These are phyloP conservation scores for Indri indri DNA, from an alignment of 2,113 vertebrate genomes.

Conservation along the genomic window DNA sequence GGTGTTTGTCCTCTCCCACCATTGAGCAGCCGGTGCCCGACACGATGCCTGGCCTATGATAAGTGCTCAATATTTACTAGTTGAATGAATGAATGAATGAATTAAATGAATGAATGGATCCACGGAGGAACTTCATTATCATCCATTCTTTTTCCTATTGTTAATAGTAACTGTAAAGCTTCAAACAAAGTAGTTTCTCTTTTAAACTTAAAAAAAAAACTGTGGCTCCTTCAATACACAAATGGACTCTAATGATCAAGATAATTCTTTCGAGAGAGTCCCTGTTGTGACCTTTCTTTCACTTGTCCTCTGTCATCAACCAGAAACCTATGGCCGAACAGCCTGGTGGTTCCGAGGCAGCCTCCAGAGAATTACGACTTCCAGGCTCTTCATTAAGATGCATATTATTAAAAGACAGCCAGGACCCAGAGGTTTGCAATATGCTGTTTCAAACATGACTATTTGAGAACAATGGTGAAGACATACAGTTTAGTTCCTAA, in stretches of 20 bases:
- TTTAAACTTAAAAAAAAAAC: neutral
- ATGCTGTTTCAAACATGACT: constrained; percentile 30
- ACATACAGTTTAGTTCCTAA: constrained; percentile 53
- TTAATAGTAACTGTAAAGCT: neutral
- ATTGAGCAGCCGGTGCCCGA: neutral
- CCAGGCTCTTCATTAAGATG: constrained; percentile 41
- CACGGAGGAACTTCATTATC: neutral
- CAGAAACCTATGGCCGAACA: constrained; percentile 16
- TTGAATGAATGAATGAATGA: neutral
- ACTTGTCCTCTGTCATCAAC: constrained; percentile 19
- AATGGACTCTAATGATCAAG: neutral
- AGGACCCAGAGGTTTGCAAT: constrained; percentile 28
- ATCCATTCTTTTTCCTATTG: neutral
- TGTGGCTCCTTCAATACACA: neutral
- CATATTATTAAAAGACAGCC: constrained; percentile 48
- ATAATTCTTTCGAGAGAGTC: constrained; percentile 9
- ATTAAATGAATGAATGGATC: neutral
- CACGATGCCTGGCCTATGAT: neutral
- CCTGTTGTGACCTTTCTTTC: neutral
- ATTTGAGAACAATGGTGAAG: constrained; percentile 59
- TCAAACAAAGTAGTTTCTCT: neutral
- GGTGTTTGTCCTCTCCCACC: neutral
- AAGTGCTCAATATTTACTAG: neutral
- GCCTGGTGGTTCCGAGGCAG: neutral
- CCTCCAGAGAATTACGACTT: constrained; percentile 29